Base-by-base conservation (phyloP, 1,140 invertebrate genomes). In the Trypoxylus dichotomus region DNA sequence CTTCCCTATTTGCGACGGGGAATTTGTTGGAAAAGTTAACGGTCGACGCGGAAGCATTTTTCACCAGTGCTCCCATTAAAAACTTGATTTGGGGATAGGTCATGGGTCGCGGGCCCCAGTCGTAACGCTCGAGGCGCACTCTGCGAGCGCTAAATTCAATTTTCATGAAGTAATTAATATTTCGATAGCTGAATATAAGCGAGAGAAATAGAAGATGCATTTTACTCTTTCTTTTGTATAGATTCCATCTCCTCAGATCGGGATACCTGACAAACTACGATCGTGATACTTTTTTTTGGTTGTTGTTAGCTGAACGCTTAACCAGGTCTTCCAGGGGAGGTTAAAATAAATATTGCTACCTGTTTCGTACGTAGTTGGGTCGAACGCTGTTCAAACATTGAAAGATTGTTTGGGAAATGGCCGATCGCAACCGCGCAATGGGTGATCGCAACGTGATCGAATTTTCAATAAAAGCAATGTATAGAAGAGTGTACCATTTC, bases 141-240 rank as follows among this genome's bases (percentile, higher is more conserved):
- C 60, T 68, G 19, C 60, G 10, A 54, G 60, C 24, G 15, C 25
- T 24, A 6, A 68, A 68, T 68, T 68, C 60, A 68, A 68, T 68
- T 68, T 68, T 68, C 60, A 68, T 68, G 60, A 27, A 68, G 60
- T 68, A 68, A 68, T 68, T 68, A 68, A 68, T 68, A 68, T 68
- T 68, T 68, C 24, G 60, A 27, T 68, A 29, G 60, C 10, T 13
- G 60, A 25, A 24, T 68, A 24, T 15, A 13, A 8, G 60, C 19
- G 60, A 24, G 21, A 13, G 60, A 24, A 27, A 21, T 27, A 7
- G n/a, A 5, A 3, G 15, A 19, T 54, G 24, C 3, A 29, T 29
- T 24, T 27, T 3, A 8, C 8, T 27, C 60, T 25, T 5, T 29
- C 60, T 10, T 68, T 24, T 10, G 19, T 19, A 15, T 10, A 15